Percentiles rank a stretch among this genome's conserved stretches.
These are phyloP conservation scores for Drosophila mayri DNA, from an alignment of 1,140 invertebrate genomes.

Conservation along the genomic window DNA sequence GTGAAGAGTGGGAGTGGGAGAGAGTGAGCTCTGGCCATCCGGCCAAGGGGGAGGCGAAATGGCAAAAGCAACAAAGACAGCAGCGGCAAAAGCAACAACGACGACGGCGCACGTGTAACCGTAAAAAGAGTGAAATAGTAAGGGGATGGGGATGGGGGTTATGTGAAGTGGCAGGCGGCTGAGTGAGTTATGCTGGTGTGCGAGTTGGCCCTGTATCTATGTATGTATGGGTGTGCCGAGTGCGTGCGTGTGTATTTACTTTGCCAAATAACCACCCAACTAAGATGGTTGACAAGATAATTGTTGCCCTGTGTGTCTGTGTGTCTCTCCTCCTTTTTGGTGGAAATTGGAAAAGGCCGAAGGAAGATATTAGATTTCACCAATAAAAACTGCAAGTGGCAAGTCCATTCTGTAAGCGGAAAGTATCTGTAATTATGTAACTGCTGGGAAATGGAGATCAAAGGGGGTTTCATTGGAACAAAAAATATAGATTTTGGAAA, in stretches of 20 bases:
- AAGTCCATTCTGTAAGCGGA: neutral
- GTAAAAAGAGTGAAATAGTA: constrained; percentile 76
- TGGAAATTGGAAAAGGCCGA: constrained; percentile 19
- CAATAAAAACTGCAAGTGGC: constrained; percentile 22
- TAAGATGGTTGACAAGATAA: constrained; percentile 73
- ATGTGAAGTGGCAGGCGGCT: neutral
- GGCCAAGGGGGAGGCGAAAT: neutral
- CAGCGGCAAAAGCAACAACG: constrained; percentile 32
- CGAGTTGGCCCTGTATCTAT: constrained; percentile 16
- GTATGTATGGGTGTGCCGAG: constrained; percentile 21
- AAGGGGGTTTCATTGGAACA: too few relatives aligned
- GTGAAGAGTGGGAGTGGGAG: neutral
- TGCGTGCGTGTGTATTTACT: constrained; percentile 57
- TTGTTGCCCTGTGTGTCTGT: constrained; percentile 51
- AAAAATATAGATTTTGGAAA: neutral
- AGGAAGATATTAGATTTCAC: constrained; percentile 39
- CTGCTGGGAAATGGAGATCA: neutral
- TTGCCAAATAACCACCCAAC: constrained; percentile 69
- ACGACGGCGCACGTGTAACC: constrained; percentile 75
- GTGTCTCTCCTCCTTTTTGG: neutral
- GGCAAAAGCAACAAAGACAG: constrained; percentile 6
- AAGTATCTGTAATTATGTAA: constrained; percentile 19
- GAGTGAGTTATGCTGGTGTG: constrained; percentile 37
- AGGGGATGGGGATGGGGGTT: constrained; percentile 12
- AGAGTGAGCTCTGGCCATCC: constrained; percentile 17